Evolutionary conservation across 1,140 invertebrate species (phyloP).

Genomic region (Drosophila lowei): DNA sequence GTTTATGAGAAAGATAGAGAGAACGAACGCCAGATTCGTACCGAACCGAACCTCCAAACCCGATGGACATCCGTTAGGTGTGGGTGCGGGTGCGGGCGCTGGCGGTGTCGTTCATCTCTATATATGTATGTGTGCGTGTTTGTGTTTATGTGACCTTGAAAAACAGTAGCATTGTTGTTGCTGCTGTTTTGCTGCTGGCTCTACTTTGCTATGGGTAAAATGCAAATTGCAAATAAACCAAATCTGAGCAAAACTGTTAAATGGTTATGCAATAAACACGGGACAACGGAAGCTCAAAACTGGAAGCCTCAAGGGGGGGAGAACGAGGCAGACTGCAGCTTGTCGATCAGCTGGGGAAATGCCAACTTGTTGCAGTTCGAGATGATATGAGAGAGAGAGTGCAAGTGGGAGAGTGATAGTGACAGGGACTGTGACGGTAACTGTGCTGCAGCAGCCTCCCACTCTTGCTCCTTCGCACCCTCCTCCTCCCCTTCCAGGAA

Average conservation of each 20-base stretch:
- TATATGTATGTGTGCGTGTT: conserved; percentile 7
- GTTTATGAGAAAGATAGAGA: conserved; percentile 12
- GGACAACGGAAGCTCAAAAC: conserved; percentile 22
- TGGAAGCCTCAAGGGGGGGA: not conserved
- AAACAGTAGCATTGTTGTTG: conserved; percentile 76
- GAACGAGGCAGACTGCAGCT: not conserved
- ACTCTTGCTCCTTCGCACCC: conserved; percentile 3
- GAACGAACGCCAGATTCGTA: conserved; percentile 2
- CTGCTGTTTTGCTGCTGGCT: conserved; percentile 21
- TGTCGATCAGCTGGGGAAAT: not conserved
- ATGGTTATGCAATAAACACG: conserved; percentile 67
- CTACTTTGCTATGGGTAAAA: conserved; percentile 26
- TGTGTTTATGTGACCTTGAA: conserved; percentile 72
- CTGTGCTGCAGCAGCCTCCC: too few relatives aligned
- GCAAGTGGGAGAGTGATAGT: too few relatives aligned
- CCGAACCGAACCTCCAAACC: conserved; percentile 44
- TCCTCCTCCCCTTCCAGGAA: conserved; percentile 4
- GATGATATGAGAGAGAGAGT: too few relatives aligned
- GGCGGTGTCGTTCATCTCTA: conserved; percentile 37
- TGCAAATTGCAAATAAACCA: conserved; percentile 76
- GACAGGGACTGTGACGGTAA: too few relatives aligned
- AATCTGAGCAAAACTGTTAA: conserved; percentile 70
- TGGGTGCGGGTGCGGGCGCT: conserved; percentile 15
- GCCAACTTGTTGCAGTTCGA: conserved; percentile 17
- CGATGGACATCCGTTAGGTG: not conserved